A percentile compares a stretch with the other conserved stretches of the same genome.
Evolutionary conservation across 2,888 invertebrate genomes (phyloP).

Genomic region (Tinea pellionella): DNA sequence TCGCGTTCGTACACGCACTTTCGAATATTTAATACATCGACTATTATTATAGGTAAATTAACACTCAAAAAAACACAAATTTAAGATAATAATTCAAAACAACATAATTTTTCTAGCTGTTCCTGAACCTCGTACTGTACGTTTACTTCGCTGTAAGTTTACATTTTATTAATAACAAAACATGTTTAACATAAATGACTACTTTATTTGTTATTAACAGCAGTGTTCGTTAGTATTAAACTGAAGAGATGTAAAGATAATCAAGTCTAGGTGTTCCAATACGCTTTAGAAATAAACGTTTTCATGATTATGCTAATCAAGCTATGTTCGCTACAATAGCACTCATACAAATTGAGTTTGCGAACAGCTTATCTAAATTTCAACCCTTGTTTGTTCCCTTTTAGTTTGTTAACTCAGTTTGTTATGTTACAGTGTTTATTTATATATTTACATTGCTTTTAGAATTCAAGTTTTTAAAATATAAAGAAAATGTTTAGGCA

Average conservation of each 20-base stretch:
- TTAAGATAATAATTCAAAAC: too few relatives aligned
- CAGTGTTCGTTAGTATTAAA: not conserved
- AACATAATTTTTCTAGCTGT: too few relatives aligned
- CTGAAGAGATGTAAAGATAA: not conserved
- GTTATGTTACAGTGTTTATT: slow-evolving; percentile 5
- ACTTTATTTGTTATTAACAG: too few relatives aligned
- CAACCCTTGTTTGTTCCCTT: slow-evolving; percentile 17
- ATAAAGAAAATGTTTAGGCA: not conserved
- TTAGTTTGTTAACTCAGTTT: slow-evolving; percentile 16
- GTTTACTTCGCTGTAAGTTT: too few relatives aligned
- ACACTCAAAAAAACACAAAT: too few relatives aligned
- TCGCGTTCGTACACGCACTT: too few relatives aligned
- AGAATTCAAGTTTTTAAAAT: not conserved
- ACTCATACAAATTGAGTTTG: slow-evolving; percentile 17
- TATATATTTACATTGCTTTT: not conserved
- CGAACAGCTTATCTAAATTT: slow-evolving; percentile 17
- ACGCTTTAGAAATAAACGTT: slow-evolving; percentile 4
- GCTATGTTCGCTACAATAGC: slow-evolving; percentile 15
- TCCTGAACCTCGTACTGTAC: too few relatives aligned
- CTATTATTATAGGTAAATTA: too few relatives aligned
- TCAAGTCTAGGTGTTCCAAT: slow-evolving; percentile 6
- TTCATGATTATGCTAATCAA: slow-evolving; percentile 16
- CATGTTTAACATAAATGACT: too few relatives aligned
- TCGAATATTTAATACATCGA: too few relatives aligned
- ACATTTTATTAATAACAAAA: too few relatives aligned